A percentile compares a stretch with the other conserved stretches of the same genome.
Evolutionary conservation across 2,888 invertebrate species (phyloP).

Genomic region (Tetheella fluctuosa): DNA sequence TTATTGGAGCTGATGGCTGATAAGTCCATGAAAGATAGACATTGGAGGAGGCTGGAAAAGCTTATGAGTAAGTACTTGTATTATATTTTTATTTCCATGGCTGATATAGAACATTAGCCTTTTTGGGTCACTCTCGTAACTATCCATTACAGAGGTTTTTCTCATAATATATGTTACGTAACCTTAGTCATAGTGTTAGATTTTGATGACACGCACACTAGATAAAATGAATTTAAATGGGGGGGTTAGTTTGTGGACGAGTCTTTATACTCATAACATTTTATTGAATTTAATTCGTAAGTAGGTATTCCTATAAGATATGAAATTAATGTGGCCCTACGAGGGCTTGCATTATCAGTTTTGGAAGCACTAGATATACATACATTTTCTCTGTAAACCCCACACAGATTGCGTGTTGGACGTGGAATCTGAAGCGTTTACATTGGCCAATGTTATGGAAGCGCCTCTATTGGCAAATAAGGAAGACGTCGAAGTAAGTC

Average conservation of each 20-base stretch:
- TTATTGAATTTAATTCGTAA: no score
- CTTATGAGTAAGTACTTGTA: conserved; percentile 70
- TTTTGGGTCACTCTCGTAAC: no score
- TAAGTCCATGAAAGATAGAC: conserved; percentile 92
- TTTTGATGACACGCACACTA: no score
- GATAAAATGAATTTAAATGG: no score
- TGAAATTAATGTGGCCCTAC: no score
- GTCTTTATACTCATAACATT: no score
- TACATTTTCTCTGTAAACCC: neutral
- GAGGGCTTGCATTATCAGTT: no score
- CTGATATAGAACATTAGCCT: neutral
- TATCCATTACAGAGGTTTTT: no score
- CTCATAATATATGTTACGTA: no score
- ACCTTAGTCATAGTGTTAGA: no score
- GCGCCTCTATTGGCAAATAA: conserved; percentile 92
- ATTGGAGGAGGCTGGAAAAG: conserved; percentile 87
- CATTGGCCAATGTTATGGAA: conserved; percentile 91
- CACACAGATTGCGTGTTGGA: conserved; percentile 87
- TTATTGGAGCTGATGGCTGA: conserved; percentile 94
- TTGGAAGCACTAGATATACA: neutral
- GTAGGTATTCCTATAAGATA: no score
- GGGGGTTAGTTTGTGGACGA: no score
- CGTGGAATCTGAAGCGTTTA: conserved; percentile 91
- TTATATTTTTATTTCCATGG: conserved; percentile 8
- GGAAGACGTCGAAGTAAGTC: conserved; percentile 91